Evolutionary conservation across 2,113 vertebrate species (phyloP).

Genomic region (Copsychus sechellarum): DNA sequence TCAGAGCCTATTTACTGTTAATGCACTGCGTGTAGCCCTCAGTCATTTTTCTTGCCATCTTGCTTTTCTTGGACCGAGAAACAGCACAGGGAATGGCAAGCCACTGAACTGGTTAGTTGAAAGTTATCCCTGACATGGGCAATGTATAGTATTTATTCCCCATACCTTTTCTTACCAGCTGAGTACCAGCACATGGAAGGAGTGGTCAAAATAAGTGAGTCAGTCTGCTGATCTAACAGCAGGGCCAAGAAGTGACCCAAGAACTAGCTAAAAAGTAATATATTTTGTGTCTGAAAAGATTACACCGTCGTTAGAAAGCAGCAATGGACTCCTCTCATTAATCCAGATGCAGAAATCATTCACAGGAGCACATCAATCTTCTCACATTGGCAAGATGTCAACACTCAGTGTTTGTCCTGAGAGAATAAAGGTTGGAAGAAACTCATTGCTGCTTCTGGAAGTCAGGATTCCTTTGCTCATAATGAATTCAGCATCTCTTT

Average conservation of each 20-base stretch:
- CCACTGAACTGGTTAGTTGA: rapidly evolving
- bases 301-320: not conserved
- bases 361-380: not conserved
- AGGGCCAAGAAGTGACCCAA: not conserved
- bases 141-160: not conserved
- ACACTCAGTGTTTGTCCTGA: constrained; percentile 18
- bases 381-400: not conserved
- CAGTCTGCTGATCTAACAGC: not conserved
- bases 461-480: constrained; percentile 19
- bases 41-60: not conserved
- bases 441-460: constrained; percentile 11
- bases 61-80: not conserved
- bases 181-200: not conserved
- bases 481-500: constrained; percentile 8
- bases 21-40: rapidly evolving
- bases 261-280: not conserved
- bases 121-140: not conserved
- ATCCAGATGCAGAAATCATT: not conserved
- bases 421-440: constrained; percentile 51
- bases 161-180: not conserved
- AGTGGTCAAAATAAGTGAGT: not conserved
- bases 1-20: not conserved
- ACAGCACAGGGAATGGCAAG: not conserved
- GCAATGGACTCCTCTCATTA: constrained; percentile 10
- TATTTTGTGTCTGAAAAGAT: not conserved